A percentile compares a stretch with the other conserved stretches of the same genome.
Conservation (phyloP, 2,888 invertebrate genomes). For the Axea sp. region DNA sequence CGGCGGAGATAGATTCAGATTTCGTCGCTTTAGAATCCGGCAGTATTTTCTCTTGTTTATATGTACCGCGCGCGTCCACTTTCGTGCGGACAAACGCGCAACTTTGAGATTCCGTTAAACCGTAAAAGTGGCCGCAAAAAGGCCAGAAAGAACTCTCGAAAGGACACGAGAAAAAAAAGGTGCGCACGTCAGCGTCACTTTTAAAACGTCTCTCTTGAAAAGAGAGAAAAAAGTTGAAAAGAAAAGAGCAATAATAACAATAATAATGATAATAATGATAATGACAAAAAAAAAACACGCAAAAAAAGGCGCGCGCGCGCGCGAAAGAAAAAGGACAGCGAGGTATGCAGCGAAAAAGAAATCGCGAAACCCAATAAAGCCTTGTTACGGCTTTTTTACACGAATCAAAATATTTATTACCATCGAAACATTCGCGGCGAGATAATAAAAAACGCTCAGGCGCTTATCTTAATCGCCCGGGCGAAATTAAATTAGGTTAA, state of each 20-base stretch:
- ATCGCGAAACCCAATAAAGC: slow-evolving; percentile 14
- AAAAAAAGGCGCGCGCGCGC: background rate
- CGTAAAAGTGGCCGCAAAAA: slow-evolving; percentile 47
- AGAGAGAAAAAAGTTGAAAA: too few species aligned
- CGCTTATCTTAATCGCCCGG: slow-evolving; percentile 46
- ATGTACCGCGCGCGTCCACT: slow-evolving; percentile 29
- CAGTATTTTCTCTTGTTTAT: slow-evolving; percentile 41
- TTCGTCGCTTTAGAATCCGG: slow-evolving; percentile 38
- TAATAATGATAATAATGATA: too few species aligned
- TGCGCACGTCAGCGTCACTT: background rate
- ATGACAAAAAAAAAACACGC: background rate
- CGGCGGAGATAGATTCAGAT: slow-evolving; percentile 26
- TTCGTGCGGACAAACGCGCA: slow-evolving; percentile 24
- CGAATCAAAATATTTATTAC: slow-evolving; percentile 42
- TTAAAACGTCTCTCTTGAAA: slow-evolving; percentile 2
- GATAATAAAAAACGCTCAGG: slow-evolving; percentile 25
- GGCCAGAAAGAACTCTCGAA: slow-evolving; percentile 1
- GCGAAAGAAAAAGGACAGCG: too few species aligned
- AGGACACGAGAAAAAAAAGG: slow-evolving; percentile 4
- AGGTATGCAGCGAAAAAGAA: slow-evolving; percentile 10
- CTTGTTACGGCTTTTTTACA: slow-evolving; percentile 33
- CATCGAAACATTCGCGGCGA: slow-evolving; percentile 15
- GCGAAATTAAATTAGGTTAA: slow-evolving; percentile 52
- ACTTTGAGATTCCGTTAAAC: slow-evolving; percentile 50
- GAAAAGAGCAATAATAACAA: too few species aligned